Percentiles rank a stretch among this genome's conserved stretches.
Conservation (phyloP, 92 coral and sea anemone species). For the Zoanthus sansibaricus region DNA sequence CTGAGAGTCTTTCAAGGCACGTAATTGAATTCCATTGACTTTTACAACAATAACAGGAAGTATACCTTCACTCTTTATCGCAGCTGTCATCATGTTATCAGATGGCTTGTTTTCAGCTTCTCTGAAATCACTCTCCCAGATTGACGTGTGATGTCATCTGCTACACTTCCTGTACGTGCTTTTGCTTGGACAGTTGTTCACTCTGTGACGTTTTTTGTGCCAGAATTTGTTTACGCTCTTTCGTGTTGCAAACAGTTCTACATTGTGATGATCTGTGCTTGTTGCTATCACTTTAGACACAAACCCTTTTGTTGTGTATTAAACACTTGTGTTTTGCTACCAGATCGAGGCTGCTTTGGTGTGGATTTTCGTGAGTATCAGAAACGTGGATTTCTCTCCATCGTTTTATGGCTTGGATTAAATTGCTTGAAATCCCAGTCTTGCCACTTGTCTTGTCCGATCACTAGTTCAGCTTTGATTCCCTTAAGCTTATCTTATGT, state of each 20-base stretch:
- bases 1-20: not conserved
- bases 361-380: not conserved
- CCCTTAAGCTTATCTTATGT: not conserved
- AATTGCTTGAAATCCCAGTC: slow-evolving; percentile 17
- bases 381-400: not conserved
- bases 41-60: not conserved
- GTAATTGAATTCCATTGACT: not conserved
- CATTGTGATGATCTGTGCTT: not conserved
- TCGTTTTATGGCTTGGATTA: not conserved
- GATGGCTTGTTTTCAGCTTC: not conserved
- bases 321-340: not conserved
- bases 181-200: not conserved
- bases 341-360: not conserved
- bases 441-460: slow-evolving; percentile 16
- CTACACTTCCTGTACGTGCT: not conserved
- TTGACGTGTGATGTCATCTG: not conserved
- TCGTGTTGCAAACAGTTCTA: too few species aligned
- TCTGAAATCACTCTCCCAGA: not conserved
- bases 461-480: slow-evolving; percentile 11
- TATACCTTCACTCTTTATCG: not conserved
- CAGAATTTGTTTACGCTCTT: too few species aligned
- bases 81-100: slow-evolving; percentile 1
- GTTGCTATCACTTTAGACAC: not conserved
- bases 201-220: not conserved
- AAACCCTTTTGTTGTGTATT: not conserved